A percentile compares a stretch with the other conserved stretches of the same genome.
These are phyloP conservation scores for Callorhinus ursinus DNA, from an alignment of 2,113 vertebrate genomes.

Conservation along the genomic window DNA sequence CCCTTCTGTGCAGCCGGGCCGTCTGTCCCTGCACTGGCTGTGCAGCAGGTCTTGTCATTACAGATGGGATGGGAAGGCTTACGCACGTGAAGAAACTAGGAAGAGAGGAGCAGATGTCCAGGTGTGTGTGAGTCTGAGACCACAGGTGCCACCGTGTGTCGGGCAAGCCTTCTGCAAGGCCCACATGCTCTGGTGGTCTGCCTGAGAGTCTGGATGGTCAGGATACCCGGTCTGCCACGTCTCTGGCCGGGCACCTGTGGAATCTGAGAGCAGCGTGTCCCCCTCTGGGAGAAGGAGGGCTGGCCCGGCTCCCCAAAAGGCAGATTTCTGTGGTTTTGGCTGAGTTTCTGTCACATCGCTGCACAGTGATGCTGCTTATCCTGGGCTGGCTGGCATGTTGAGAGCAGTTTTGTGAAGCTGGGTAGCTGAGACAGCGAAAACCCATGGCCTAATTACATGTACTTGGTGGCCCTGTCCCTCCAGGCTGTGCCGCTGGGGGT, in stretches of 20 bases:
- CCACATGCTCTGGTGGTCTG: not conserved
- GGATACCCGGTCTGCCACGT: too few species aligned
- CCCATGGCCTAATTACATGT: fast-evolving
- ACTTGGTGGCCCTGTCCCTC: not conserved
- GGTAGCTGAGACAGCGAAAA: not conserved
- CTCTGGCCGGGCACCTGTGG: not conserved
- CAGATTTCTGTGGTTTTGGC: not conserved
- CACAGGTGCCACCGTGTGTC: not conserved
- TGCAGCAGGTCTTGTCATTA: not conserved
- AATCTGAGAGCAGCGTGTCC: not conserved
- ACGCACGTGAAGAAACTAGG: not conserved
- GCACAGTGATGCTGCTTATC: fast-evolving
- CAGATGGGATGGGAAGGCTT: not conserved
- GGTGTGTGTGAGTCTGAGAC: too few species aligned
- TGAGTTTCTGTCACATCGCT: not conserved
- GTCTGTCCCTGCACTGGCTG: too few species aligned
- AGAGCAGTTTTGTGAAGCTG: not conserved
- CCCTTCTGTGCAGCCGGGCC: fast-evolving
- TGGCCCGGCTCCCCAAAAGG: too few species aligned
- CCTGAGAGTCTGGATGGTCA: not conserved
- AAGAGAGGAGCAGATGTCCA: fast-evolving
- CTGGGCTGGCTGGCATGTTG: not conserved
- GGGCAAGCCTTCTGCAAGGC: not conserved
- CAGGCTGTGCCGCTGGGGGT: too few species aligned
- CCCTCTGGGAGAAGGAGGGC: not conserved